A percentile compares a stretch with the other conserved stretches of the same genome.
phyloP scores from a whole-genome alignment of 2,113 vertebrate genomes.

The Phainopepla nitens region DNA sequence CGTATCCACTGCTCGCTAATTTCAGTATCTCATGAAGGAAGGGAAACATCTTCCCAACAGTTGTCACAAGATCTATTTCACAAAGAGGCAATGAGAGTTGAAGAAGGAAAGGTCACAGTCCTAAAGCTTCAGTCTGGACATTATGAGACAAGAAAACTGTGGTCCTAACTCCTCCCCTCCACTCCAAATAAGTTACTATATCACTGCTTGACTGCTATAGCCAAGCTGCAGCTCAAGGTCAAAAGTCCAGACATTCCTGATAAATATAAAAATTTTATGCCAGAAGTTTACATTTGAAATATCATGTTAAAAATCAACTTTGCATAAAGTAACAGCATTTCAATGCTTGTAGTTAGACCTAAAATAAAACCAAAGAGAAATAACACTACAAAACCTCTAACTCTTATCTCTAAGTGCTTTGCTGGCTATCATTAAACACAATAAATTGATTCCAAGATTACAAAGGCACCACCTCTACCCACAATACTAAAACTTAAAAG shows the following conservation, averaged over 20 bases:
- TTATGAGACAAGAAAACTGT: background rate
- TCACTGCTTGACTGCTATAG: background rate
- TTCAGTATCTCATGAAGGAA: background rate
- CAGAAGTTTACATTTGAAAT: background rate
- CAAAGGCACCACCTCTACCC: background rate
- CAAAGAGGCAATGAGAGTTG: background rate
- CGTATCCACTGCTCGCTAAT: fast-evolving
- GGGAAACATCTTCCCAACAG: background rate
- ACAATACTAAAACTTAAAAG: background rate
- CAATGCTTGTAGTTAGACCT: background rate
- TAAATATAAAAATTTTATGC: background rate
- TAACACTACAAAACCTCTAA: background rate
- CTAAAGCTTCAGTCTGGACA: background rate
- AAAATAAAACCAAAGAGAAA: background rate
- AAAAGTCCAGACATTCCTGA: background rate
- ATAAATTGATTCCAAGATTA: background rate
- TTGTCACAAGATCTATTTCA: background rate
- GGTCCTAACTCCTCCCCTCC: background rate
- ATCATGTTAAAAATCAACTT: background rate
- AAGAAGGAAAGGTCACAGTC: background rate
- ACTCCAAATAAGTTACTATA: background rate
- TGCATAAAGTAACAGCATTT: background rate
- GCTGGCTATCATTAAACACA: background rate
- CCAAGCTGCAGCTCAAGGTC: background rate
- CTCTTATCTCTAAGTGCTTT: background rate